Evolutionary conservation across 2,888 invertebrate genomes (phyloP), one percentile per base, ranked within the genome.

Genomic region (Drosophila anomelani): DNA sequence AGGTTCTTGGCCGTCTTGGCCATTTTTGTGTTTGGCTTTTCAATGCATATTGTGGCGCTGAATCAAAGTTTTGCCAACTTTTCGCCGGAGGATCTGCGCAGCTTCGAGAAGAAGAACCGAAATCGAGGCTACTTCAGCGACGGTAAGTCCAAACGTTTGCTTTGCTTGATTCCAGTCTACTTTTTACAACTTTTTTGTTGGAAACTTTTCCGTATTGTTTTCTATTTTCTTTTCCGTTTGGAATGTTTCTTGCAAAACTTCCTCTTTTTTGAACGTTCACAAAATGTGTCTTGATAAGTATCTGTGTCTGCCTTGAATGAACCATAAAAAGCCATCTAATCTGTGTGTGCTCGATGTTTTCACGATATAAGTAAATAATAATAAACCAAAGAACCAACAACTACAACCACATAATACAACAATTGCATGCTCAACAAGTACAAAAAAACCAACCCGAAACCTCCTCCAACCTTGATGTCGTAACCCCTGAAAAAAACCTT

Each of bases 21-120:
- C 38, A 98, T 99, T 92, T 99, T 99, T 93, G 98, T 99, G 83
- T 96, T 98, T 88, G 99, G 99, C 70, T 99, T 99, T 93, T 99
- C 99, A 2, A 97, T 99, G 95, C 97, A 97, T 90, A 96, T 98
- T 81, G 97, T 98, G 38, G 98, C 99, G 12, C 94, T 99, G 80
- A 99, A 99, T 94, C 98, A 99, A 93, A 98, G 98, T 3, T 97
- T 97, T 93, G 94, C 95, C 89, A 96, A 96, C 89, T 94, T 95
- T 56, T 93, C 93, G 76, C 94, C 94, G 75, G 94, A 94, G 46
- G 95, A 95, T 88, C 94, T 95, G 78, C 93, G 94, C 79, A 93
- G 94, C 83, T 93, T 94, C 76, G 94, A 94, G 83, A 94, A 93
- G 91, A 93, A 92, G 86, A 93, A 92, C 91, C 81, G 93, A 84